These are phyloP conservation scores for Ernsta delagoae DNA, from an alignment of 2,888 invertebrate species.

Conservation along the genomic window DNA sequence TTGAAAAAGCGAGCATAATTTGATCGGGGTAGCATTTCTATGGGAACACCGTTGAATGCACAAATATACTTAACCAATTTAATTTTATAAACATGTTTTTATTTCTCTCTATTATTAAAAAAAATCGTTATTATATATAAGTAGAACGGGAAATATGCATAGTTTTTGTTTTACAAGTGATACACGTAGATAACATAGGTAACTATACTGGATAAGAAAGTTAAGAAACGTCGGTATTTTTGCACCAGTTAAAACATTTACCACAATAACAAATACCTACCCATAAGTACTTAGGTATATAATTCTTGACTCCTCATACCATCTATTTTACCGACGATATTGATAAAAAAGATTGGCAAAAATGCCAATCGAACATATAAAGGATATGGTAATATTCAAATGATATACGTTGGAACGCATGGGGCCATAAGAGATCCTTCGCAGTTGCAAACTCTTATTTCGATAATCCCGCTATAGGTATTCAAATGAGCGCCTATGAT, in stretches of 20 bases:
- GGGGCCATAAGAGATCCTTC: conserved; percentile 53
- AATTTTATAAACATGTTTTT: conserved; percentile 46
- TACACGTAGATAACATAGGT: too few relatives aligned
- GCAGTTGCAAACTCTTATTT: conserved; percentile 74
- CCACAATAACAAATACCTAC: too few relatives aligned
- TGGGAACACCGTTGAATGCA: conserved; percentile 72
- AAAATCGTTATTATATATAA: too few relatives aligned
- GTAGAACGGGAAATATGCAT: background rate
- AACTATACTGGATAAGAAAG: too few relatives aligned
- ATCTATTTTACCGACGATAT: conserved; percentile 9
- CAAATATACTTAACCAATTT: conserved; percentile 44
- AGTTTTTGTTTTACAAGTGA: too few relatives aligned
- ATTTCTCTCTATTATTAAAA: conserved; percentile 22
- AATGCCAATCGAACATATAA: conserved; percentile 52
- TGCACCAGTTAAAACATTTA: too few relatives aligned
- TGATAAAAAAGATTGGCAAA: conserved; percentile 36
- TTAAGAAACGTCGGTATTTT: too few relatives aligned
- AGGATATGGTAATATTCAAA: conserved; percentile 66
- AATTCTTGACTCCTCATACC: conserved; percentile 6
- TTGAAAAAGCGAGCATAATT: conserved; percentile 82
- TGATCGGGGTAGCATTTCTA: conserved; percentile 82
- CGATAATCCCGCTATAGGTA: conserved; percentile 81
- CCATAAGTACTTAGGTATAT: too few relatives aligned
- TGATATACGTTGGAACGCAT: conserved; percentile 57
- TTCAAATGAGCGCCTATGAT: conserved; percentile 84